Conservation (phyloP, 2,888 invertebrate species). For the Tanytarsus gracilentus region DNA sequence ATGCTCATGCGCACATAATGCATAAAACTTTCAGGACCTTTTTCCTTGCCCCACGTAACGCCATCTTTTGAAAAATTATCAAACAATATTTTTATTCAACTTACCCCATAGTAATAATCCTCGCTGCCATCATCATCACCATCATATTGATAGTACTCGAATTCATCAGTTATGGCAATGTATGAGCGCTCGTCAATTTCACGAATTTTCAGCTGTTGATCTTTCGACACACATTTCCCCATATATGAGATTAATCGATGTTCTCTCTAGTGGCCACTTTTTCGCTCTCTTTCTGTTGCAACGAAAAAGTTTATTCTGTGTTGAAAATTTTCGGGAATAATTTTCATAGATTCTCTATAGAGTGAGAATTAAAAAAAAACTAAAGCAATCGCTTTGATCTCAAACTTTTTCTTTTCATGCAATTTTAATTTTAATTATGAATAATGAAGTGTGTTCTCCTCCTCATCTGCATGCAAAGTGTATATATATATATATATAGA, state of each 20-base stretch:
- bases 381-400: background rate
- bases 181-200: constrained; percentile 26
- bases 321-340: background rate
- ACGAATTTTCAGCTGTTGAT: constrained; percentile 30
- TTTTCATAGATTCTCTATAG: background rate
- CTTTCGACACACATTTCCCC: constrained; percentile 44
- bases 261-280: background rate
- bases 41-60: background rate
- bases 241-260: constrained; percentile 33
- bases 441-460: background rate
- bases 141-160: constrained; percentile 9
- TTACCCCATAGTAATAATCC: constrained; percentile 12
- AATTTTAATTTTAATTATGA: background rate
- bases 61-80: background rate
- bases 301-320: background rate
- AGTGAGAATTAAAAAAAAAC: background rate
- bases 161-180: constrained; percentile 28
- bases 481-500: background rate
- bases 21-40: too few relatives aligned
- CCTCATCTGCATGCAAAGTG: background rate
- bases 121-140: background rate
- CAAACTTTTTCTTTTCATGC: background rate
- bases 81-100: background rate
- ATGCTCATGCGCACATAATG: background rate
- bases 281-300: background rate